These are phyloP conservation scores for Drosophila seclusa DNA, from an alignment of 2,888 invertebrate species.

Conservation along the genomic window DNA sequence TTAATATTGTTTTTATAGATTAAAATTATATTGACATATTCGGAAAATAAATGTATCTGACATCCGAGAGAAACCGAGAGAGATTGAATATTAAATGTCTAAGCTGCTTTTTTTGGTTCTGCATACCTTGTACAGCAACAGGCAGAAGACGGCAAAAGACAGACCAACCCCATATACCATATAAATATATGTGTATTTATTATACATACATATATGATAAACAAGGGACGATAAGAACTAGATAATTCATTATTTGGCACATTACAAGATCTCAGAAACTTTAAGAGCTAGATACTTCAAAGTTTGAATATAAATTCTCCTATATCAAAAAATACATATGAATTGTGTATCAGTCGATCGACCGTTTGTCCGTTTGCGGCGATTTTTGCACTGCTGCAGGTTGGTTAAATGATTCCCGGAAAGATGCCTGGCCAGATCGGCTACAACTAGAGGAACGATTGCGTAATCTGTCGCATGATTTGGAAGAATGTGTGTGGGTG, in stretches of 20 bases:
- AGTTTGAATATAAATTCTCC: neutral
- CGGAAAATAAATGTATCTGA: neutral
- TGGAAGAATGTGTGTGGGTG: neutral
- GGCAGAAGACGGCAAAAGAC: neutral
- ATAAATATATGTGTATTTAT: neutral
- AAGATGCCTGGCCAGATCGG: neutral
- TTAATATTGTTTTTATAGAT: neutral
- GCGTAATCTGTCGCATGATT: neutral
- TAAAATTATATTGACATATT: neutral
- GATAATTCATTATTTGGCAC: neutral
- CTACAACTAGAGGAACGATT: neutral
- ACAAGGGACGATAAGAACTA: neutral
- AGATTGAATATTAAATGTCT: neutral
- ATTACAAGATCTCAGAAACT: neutral
- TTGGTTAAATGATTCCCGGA: neutral
- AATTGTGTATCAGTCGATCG: neutral
- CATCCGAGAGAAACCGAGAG: neutral
- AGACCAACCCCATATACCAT: neutral
- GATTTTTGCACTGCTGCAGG: neutral
- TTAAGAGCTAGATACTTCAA: neutral
- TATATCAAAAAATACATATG: neutral
- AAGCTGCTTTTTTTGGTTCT: neutral
- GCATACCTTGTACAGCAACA: neutral
- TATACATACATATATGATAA: too few relatives aligned
- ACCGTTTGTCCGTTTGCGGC: neutral